These are phyloP conservation scores for Vireo altiloquus DNA, from an alignment of 2,113 vertebrate species.

Conservation along the genomic window DNA sequence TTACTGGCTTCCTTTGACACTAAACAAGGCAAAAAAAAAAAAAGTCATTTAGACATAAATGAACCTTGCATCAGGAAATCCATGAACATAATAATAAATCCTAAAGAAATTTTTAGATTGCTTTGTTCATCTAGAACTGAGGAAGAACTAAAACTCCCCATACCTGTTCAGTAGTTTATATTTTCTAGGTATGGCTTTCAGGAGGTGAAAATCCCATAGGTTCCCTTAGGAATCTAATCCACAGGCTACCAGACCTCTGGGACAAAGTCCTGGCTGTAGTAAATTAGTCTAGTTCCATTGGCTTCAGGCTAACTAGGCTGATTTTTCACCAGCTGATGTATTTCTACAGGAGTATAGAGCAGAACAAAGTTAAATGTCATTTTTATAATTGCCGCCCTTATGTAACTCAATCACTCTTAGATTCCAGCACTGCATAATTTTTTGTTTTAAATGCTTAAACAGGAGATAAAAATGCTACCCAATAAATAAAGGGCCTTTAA, in stretches of 20 bases:
- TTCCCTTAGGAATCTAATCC: not conserved
- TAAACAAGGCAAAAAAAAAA: not conserved
- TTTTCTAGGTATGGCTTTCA: not conserved
- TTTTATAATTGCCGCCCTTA: not conserved
- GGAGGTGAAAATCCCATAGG: not conserved
- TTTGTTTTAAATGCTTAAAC: conserved; percentile 30
- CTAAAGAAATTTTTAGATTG: not conserved
- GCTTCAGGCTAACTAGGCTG: not conserved
- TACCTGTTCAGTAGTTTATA: not conserved
- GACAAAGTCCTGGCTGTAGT: not conserved
- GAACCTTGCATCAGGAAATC: not conserved
- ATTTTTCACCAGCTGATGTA: not conserved
- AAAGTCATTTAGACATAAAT: not conserved
- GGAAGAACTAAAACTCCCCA: not conserved
- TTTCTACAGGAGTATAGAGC: not conserved
- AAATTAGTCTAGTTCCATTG: not conserved
- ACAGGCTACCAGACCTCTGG: not conserved
- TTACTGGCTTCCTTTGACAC: not conserved
- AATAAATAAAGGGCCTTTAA: conserved; percentile 20
- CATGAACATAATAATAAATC: not conserved
- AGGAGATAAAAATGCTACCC: conserved; percentile 18
- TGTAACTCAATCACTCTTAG: not conserved
- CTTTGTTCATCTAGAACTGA: not conserved
- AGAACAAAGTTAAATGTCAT: not conserved
- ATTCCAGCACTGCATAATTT: not conserved